These are phyloP conservation scores for Agonum fuliginosum DNA, from an alignment of 2,888 invertebrate genomes.

Conservation along the genomic window DNA sequence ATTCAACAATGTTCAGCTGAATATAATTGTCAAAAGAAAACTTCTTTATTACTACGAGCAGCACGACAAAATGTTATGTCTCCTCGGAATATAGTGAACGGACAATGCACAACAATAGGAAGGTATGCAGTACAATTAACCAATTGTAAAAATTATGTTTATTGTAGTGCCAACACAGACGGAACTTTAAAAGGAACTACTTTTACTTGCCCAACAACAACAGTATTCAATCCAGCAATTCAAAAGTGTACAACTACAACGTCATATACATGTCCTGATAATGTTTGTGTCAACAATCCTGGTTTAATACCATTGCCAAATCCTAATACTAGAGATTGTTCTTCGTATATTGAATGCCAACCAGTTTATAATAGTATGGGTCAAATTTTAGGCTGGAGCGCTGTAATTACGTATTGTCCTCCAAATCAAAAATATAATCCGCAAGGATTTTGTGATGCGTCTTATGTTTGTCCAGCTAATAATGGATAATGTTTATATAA, in stretches of 20 bases:
- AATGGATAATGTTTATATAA: constrained; percentile 10
- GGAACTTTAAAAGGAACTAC: constrained; percentile 69
- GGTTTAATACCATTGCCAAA: constrained; percentile 4
- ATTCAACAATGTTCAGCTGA: constrained; percentile 60
- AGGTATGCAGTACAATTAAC: constrained; percentile 65
- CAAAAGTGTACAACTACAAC: constrained; percentile 69
- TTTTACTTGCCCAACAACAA: constrained; percentile 73
- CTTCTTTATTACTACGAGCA: neutral
- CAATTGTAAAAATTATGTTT: constrained; percentile 72
- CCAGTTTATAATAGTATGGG: neutral
- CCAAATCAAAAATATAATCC: constrained; percentile 20
- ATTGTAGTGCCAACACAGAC: constrained; percentile 69
- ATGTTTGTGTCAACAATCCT: constrained; percentile 9
- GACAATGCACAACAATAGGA: constrained; percentile 61
- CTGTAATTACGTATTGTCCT: constrained; percentile 20
- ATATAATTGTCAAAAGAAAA: constrained; percentile 16
- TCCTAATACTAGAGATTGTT: constrained; percentile 48
- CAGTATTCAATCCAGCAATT: constrained; percentile 72
- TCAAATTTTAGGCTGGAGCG: neutral
- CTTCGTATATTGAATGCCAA: constrained; percentile 36
- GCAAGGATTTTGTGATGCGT: neutral
- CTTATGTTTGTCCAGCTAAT: constrained; percentile 36
- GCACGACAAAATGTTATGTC: constrained; percentile 11
- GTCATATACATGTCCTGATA: constrained; percentile 70
- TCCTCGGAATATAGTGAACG: constrained; percentile 49